These are phyloP conservation scores for Zaprionus davidi DNA, from an alignment of 1,140 invertebrate species.

Conservation along the genomic window DNA sequence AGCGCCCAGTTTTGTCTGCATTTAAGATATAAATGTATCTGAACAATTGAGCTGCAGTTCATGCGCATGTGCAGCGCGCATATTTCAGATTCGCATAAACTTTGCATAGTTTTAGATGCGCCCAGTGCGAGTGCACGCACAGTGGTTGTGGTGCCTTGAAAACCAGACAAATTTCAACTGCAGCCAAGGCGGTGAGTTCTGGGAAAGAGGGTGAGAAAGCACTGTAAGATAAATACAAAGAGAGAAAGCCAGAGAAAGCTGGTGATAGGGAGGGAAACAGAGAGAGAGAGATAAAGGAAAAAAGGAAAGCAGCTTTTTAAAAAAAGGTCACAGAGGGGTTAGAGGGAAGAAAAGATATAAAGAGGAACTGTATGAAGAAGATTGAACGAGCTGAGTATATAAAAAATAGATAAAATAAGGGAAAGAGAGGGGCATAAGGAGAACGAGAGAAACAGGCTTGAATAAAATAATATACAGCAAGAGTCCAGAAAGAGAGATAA, in stretches of 20 bases:
- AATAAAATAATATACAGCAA: no score
- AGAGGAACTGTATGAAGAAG: no score
- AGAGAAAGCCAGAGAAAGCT: background rate
- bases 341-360: background rate
- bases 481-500: no score
- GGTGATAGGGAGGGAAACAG: background rate
- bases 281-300: background rate
- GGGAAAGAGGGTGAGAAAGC: background rate
- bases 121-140: slow-evolving; percentile 20
- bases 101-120: slow-evolving; percentile 74
- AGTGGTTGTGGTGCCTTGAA: background rate
- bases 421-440: no score
- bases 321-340: no score
- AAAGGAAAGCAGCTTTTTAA: no score
- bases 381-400: no score
- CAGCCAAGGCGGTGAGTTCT: background rate
- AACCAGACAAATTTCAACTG: background rate
- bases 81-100: slow-evolving; percentile 81
- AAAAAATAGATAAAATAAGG: no score
- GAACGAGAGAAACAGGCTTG: no score
- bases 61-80: slow-evolving; percentile 74
- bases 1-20: slow-evolving; percentile 57
- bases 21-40: slow-evolving; percentile 79
- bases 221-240: background rate
- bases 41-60: slow-evolving; percentile 77